A percentile compares a stretch with the other conserved stretches of the same genome.
Evolutionary conservation across 2,888 invertebrate species (phyloP).

Genomic region (Cantharis rufa): DNA sequence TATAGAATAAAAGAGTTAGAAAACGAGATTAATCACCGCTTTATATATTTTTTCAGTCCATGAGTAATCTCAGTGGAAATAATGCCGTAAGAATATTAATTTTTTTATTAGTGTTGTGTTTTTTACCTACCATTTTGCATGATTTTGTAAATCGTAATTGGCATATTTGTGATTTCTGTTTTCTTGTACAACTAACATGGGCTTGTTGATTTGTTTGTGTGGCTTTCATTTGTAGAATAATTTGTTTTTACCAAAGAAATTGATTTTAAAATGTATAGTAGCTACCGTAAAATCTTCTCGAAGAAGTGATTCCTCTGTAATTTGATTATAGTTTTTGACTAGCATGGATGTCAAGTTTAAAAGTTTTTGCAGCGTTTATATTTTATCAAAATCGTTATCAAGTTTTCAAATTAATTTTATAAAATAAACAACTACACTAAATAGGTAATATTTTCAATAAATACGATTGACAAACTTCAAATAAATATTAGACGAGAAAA

Average conservation of each 20-base stretch:
- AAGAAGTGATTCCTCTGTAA: not conserved
- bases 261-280: too few relatives aligned
- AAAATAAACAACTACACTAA: too few relatives aligned
- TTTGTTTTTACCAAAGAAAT: not conserved
- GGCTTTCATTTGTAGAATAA: not conserved
- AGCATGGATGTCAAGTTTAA: not conserved
- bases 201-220: constrained; percentile 25
- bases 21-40: constrained; percentile 25
- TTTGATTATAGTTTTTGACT: not conserved
- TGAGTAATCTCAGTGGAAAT: constrained; percentile 59
- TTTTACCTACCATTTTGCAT: constrained; percentile 24
- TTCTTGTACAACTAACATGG: constrained; percentile 13
- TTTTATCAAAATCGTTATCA: too few relatives aligned
- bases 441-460: too few relatives aligned
- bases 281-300: not conserved
- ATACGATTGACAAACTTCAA: too few relatives aligned
- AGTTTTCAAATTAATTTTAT: too few relatives aligned
- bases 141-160: not conserved
- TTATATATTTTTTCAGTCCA: constrained; percentile 60
- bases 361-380: too few relatives aligned
- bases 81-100: constrained; percentile 52
- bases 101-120: constrained; percentile 27
- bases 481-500: too few relatives aligned
- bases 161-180: not conserved
- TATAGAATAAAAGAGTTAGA: constrained; percentile 1